Evolutionary conservation across 2,797 vertebrate species (phyloP).

Genomic region (Chloroceryle inda): DNA sequence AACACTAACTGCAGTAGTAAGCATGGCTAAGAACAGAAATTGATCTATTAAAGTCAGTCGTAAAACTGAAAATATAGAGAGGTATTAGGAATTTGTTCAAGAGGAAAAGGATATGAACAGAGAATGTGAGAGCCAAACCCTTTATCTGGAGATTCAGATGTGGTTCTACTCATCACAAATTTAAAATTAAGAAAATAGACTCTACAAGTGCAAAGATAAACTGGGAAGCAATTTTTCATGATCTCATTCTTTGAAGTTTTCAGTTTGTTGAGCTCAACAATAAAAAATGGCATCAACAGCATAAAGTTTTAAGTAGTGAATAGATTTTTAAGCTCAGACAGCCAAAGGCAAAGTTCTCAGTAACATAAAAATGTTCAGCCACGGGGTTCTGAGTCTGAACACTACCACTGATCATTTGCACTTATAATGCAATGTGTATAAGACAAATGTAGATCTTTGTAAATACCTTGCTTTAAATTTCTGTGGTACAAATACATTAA

Average conservation of each 20-base stretch:
- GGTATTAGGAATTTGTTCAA: neutral
- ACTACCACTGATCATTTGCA: conserved; percentile 23
- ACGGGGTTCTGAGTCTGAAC: neutral
- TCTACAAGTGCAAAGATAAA: neutral
- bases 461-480: conserved; percentile 33
- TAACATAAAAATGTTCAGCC: conserved; percentile 40
- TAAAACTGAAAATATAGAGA: conserved; percentile 17
- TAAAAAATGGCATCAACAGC: conserved; percentile 58
- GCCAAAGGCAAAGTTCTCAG: conserved; percentile 62
- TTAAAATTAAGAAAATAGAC: neutral
- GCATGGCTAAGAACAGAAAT: neutral
- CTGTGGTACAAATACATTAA: neutral
- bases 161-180: neutral
- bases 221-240: conserved; percentile 41
- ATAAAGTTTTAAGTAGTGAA: conserved; percentile 47
- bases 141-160: neutral
- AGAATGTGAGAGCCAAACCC: neutral
- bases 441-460: neutral
- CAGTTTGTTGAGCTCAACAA: conserved; percentile 38
- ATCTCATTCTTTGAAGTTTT: conserved; percentile 55
- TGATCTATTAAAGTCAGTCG: neutral
- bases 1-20: neutral
- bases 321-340: conserved; percentile 63
- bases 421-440: neutral
- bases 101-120: neutral